Percentiles rank a stretch among this genome's conserved stretches.
phyloP scores from a whole-genome alignment of 2,888 invertebrate genomes.

The Epistrophella euchroma region DNA sequence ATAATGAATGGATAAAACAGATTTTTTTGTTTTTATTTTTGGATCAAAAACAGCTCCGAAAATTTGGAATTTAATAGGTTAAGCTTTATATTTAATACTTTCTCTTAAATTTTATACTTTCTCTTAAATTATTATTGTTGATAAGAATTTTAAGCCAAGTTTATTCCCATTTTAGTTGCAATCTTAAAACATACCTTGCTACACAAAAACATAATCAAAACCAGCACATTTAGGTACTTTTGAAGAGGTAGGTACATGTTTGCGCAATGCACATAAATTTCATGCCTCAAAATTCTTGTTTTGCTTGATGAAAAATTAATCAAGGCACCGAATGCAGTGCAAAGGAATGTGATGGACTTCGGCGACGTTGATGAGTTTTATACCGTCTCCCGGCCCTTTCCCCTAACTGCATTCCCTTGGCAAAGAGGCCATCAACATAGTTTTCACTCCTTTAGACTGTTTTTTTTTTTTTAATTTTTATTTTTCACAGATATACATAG shows the following conservation, averaged over 20 bases:
- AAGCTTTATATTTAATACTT: too few species aligned
- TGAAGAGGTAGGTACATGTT: neutral
- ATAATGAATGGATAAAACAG: too few species aligned
- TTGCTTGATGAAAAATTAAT: constrained; percentile 63
- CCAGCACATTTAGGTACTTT: neutral
- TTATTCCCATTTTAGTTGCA: neutral
- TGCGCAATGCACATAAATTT: constrained; percentile 23
- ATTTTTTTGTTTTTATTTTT: too few species aligned
- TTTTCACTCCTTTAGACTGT: constrained; percentile 36
- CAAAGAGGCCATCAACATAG: constrained; percentile 58
- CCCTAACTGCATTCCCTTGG: constrained; percentile 23
- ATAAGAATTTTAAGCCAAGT: neutral
- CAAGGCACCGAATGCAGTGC: constrained; percentile 43
- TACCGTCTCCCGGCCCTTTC: constrained; percentile 10
- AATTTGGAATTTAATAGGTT: too few species aligned
- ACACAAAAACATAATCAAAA: neutral
- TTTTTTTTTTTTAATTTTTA: constrained; percentile 24
- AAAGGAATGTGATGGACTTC: constrained; percentile 58
- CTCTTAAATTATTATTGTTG: neutral
- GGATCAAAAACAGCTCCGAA: too few species aligned
- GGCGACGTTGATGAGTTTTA: constrained; percentile 69
- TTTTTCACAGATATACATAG: constrained; percentile 33
- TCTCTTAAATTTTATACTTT: too few species aligned
- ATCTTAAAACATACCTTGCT: neutral
- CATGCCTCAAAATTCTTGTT: constrained; percentile 49